Conservation (phyloP, 2,888 invertebrate genomes). For the Drosophila lutescens region DNA sequence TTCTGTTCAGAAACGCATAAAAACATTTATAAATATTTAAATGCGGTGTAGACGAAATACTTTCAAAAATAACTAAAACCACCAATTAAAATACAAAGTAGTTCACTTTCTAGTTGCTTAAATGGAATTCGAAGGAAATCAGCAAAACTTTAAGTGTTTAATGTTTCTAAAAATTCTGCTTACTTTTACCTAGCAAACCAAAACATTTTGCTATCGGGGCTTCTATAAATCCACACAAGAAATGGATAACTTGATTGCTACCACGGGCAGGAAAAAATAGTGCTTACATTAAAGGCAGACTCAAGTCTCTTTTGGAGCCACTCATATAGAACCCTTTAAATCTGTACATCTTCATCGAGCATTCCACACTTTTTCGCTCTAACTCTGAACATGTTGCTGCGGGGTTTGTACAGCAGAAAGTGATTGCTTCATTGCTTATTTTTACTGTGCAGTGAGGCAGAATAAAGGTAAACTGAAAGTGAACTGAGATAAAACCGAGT, state of each 20-base stretch:
- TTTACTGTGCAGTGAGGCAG: slow-evolving; percentile 26
- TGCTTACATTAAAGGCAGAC: background rate
- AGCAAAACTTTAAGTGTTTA: background rate
- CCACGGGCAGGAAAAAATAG: background rate
- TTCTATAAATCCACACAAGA: background rate
- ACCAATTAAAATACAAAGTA: background rate
- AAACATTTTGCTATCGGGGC: background rate
- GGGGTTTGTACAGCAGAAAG: slow-evolving; percentile 17
- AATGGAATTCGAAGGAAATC: no score
- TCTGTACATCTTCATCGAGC: background rate
- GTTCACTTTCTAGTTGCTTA: background rate
- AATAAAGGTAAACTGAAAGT: slow-evolving; percentile 18
- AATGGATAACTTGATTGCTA: background rate
- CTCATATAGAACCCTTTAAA: slow-evolving; percentile 11
- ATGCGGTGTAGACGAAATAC: background rate
- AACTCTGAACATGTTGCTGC: slow-evolving; percentile 4
- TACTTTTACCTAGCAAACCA: background rate
- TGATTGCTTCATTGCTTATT: slow-evolving; percentile 39
- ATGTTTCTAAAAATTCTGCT: background rate
- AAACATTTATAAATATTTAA: no score
- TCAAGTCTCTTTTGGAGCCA: slow-evolving; percentile 4
- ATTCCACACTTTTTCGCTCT: background rate
- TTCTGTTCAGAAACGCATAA: background rate
- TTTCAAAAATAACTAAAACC: no score
- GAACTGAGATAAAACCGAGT: slow-evolving; percentile 10